Evolutionary conservation across 1,140 invertebrate genomes (phyloP), one percentile per base, ranked within the genome.

Genomic region (Patella vulgata): DNA sequence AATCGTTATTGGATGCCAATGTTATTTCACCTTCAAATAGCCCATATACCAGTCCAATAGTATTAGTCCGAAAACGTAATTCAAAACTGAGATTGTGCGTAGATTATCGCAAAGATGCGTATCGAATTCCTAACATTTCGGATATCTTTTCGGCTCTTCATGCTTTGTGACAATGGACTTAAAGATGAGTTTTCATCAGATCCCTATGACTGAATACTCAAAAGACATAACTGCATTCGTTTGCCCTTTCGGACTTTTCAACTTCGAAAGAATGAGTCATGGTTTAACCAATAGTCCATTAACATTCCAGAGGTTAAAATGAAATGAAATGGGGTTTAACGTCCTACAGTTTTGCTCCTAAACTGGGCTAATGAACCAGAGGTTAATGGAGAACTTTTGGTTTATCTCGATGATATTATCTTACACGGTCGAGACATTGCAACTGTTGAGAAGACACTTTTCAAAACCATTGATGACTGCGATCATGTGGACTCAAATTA

Each of bases 41-140:
- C 23, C 66, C 60, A 46, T 68, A 30, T 28, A 39, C 60, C 1
- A 47, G 36, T 30, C 40, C 14, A n/a, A 36, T 74, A 14, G 46
- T 63, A 17, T 40, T 68, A 25, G 25, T 51, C 12, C 42, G 53
- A 23, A 70, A 71, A 47, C 66, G 62, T 19, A 55, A 63, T 47
- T 62, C 44, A 55, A 52, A 19, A 79, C 58, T 58, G 85, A 59
- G 69, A 21, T 44, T 74, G 39, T 85, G 77, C 60, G 62, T 87
- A 1, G 85, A 89, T 71, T 88, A 78, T 67, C 48, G 86, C 0
- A 69, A 76, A 40, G 86, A 88, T 68, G 72, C 62, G 43, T 88
- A 85, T 70, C 87, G 87, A 71, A 56, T 89, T 3, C 86, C 85
- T 0, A 51, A 73, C 1, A 86, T 88, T 36, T 80, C 86, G 19